A percentile compares a stretch with the other conserved stretches of the same genome.
Evolutionary conservation across 2,797 vertebrate species (phyloP).

Genomic region (Sebastes matsubarae): DNA sequence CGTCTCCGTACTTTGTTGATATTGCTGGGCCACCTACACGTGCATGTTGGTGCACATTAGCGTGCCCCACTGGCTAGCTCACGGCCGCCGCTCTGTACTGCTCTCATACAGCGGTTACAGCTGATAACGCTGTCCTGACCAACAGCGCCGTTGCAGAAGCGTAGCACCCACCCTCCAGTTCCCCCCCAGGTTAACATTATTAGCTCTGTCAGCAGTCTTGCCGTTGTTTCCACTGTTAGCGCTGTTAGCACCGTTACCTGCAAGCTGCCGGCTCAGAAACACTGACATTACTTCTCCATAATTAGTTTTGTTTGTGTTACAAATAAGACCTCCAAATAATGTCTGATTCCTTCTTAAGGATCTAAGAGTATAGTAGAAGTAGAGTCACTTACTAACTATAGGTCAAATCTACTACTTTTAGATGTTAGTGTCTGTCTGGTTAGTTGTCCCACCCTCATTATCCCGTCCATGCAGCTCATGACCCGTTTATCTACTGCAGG

Average conservation of each 20-base stretch:
- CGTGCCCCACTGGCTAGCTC: too few relatives aligned
- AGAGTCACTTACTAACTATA: background rate
- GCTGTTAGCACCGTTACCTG: background rate
- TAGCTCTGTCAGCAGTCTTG: background rate
- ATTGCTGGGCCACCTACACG: too few relatives aligned
- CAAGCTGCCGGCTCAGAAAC: too few relatives aligned
- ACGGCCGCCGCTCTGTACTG: background rate
- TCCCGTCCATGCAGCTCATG: accelerated
- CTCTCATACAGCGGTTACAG: background rate
- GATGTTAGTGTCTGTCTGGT: background rate
- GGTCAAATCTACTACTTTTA: background rate
- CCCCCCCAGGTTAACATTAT: background rate
- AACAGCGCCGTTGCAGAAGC: too few relatives aligned
- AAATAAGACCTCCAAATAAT: background rate
- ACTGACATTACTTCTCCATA: too few relatives aligned
- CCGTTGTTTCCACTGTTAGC: background rate
- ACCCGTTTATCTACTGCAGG: constrained; percentile 68
- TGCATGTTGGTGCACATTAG: too few relatives aligned
- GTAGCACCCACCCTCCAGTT: too few relatives aligned
- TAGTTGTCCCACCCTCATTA: background rate
- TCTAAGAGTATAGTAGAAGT: background rate
- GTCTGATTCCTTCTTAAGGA: background rate
- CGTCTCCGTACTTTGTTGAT: too few relatives aligned
- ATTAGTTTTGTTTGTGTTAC: background rate
- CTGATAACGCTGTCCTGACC: background rate